Percentiles rank a stretch among this genome's conserved stretches.
Conservation (phyloP, 2,113 vertebrate genomes). For the Phainopepla nitens region DNA sequence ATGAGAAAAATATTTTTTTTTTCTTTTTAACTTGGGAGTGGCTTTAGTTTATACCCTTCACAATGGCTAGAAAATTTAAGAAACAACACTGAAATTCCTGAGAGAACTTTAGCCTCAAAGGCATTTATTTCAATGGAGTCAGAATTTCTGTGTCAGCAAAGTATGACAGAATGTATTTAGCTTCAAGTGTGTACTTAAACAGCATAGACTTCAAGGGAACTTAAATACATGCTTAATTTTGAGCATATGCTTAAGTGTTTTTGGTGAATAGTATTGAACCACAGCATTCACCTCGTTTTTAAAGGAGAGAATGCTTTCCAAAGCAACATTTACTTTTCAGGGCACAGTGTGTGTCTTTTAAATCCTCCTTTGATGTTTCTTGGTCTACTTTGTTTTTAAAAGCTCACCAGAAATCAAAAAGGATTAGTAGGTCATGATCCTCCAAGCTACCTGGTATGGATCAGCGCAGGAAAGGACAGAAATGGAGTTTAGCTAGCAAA, state of each 20-base stretch:
- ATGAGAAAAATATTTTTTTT: not conserved
- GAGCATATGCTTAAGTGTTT: slow-evolving; percentile 55
- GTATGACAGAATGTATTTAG: slow-evolving; percentile 29
- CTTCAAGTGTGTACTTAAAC: slow-evolving; percentile 43
- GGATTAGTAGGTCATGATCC: slow-evolving; percentile 63
- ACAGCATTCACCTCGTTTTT: not conserved
- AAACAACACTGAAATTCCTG: not conserved
- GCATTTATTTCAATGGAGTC: slow-evolving; percentile 24
- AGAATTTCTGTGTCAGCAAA: slow-evolving; percentile 45
- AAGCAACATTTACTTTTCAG: slow-evolving; percentile 49
- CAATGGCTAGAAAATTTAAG: not conserved
- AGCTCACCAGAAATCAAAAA: slow-evolving; percentile 59
- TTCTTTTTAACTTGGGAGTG: not conserved
- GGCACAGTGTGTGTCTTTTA: slow-evolving; percentile 29
- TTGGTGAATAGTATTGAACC: slow-evolving; percentile 1
- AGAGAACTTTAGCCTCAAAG: slow-evolving; percentile 18
- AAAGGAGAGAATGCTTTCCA: slow-evolving; percentile 36
- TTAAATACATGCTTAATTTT: slow-evolving; percentile 47
- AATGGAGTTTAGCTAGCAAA: not conserved
- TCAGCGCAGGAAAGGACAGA: slow-evolving; percentile 45
- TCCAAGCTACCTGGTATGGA: slow-evolving; percentile 58
- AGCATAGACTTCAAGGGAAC: slow-evolving; percentile 36
- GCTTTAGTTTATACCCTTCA: not conserved
- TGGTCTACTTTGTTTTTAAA: slow-evolving; percentile 55
- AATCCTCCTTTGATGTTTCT: slow-evolving; percentile 58